Evolutionary conservation across 2,888 invertebrate genomes (phyloP).

Genomic region (Andrena camellia): DNA sequence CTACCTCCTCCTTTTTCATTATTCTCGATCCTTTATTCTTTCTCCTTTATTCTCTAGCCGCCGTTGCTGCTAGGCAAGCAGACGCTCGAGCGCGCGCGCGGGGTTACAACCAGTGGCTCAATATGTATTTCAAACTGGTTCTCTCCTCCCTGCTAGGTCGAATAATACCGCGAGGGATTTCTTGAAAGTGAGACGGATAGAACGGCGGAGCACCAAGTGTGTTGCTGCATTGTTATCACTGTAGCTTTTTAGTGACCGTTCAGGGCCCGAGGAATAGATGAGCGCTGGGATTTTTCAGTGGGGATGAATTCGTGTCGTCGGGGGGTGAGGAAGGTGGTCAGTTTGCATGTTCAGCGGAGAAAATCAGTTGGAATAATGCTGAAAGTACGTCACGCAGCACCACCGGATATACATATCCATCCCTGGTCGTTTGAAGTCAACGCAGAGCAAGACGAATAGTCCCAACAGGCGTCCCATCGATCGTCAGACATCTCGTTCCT

Average conservation of each 20-base stretch:
- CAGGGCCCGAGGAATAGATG: no score
- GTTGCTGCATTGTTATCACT: not conserved
- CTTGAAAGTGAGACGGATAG: constrained; percentile 33
- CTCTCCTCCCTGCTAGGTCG: constrained; percentile 61
- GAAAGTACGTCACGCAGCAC: not conserved
- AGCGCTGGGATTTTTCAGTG: no score
- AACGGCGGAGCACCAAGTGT: not conserved
- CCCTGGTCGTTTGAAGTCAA: not conserved
- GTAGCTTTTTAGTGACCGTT: not conserved
- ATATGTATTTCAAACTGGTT: constrained; percentile 79
- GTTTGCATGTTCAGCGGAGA: no score
- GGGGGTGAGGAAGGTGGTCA: no score
- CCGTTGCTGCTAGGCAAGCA: constrained; percentile 69
- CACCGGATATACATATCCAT: not conserved
- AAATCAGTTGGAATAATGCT: not conserved
- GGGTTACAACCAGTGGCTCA: constrained; percentile 67
- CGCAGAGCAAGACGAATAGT: not conserved
- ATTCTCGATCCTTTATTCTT: constrained; percentile 79
- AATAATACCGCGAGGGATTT: constrained; percentile 8
- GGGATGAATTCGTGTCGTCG: no score
- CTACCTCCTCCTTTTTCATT: constrained; percentile 69
- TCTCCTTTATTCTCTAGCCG: constrained; percentile 79
- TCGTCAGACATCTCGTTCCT: constrained; percentile 8
- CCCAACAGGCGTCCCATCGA: not conserved
- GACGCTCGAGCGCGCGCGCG: constrained; percentile 54